phyloP scores from a whole-genome alignment of 2,113 vertebrate genomes.

The Ctenodactylus gundi region DNA sequence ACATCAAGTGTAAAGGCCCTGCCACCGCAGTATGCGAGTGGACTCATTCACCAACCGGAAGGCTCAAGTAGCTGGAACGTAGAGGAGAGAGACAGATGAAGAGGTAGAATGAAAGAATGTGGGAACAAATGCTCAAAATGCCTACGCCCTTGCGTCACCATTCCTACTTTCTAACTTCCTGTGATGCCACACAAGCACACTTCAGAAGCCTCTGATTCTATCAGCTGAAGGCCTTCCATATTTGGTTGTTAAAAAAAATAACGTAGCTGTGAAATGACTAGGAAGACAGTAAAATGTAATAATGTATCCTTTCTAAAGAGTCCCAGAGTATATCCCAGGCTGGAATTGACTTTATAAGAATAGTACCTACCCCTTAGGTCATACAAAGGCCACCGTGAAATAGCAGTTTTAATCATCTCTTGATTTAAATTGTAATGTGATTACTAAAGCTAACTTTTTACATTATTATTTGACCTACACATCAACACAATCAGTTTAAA shows the following conservation, averaged over 20 bases:
- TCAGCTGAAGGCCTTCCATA: not conserved
- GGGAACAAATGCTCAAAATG: not conserved
- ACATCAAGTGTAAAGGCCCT: not conserved
- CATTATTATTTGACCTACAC: constrained; percentile 30
- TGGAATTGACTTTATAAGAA: not conserved
- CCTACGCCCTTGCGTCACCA: rapidly evolving
- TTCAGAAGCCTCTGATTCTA: not conserved
- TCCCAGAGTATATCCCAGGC: not conserved
- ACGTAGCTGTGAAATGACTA: not conserved
- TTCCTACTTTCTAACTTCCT: not conserved
- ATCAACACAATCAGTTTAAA: constrained; percentile 16
- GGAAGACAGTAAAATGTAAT: not conserved
- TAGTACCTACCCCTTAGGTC: not conserved
- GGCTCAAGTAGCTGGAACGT: not conserved
- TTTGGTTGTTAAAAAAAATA: no score
- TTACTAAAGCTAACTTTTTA: constrained; percentile 20
- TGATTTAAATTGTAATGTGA: not conserved
- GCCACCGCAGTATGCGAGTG: not conserved
- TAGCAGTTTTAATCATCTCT: constrained; percentile 16
- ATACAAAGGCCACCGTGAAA: not conserved
- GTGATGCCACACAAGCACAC: not conserved
- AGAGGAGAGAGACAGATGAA: not conserved
- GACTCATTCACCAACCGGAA: not conserved
- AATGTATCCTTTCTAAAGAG: not conserved
- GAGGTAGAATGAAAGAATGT: not conserved